Evolutionary conservation across 2,113 vertebrate genomes (phyloP).

Genomic region (Camelus dromedarius): DNA sequence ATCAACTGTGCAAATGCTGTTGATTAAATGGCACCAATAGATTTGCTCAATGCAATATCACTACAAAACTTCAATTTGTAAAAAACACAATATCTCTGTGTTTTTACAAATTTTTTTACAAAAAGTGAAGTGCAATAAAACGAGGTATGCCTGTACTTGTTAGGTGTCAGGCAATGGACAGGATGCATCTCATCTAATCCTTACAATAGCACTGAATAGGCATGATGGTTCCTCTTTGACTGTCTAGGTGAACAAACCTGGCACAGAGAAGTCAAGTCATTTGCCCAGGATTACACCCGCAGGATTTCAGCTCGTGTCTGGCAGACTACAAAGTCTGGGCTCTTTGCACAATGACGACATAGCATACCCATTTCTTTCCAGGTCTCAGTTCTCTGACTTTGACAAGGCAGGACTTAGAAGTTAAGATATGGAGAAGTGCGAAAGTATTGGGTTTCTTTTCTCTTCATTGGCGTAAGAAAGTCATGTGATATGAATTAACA

Average conservation of each 20-base stretch:
- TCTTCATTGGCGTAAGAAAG: not conserved
- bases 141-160: not conserved
- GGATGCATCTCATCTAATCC: not conserved
- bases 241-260: not conserved
- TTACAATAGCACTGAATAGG: not conserved
- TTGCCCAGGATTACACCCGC: not conserved
- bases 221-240: not conserved
- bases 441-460: not conserved
- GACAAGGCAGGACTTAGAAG: not conserved
- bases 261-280: not conserved
- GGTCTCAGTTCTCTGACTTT: not conserved
- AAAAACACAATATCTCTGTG: not conserved
- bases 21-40: not conserved
- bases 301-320: not conserved
- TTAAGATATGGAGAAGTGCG: not conserved
- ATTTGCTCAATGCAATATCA: not conserved
- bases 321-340: not conserved
- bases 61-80: not conserved
- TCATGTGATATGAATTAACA: not conserved
- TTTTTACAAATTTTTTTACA: too few relatives aligned
- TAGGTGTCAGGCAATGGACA: not conserved
- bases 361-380: not conserved
- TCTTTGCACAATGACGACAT: not conserved
- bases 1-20: not conserved
- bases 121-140: not conserved